Conservation (phyloP, 2,113 vertebrate genomes). For the Brachyhypopomus gauderio region DNA sequence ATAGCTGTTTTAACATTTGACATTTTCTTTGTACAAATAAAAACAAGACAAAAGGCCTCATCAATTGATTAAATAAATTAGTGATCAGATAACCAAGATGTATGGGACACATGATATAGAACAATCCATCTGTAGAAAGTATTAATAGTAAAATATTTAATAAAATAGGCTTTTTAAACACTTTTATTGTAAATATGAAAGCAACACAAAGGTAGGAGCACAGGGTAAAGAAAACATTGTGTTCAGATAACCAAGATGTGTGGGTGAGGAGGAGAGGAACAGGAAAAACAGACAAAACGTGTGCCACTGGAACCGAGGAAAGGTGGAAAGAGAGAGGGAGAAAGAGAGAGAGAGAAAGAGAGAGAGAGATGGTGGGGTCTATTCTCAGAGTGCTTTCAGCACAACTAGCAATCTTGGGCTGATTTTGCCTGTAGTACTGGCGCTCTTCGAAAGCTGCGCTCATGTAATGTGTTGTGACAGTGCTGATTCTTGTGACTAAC, state of each 20-base stretch:
- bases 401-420: slow-evolving; percentile 53
- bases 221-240: not conserved
- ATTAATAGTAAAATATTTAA: slow-evolving; percentile 4
- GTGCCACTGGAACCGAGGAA: slow-evolving; percentile 1
- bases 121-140: not conserved
- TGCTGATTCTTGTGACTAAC: slow-evolving; percentile 77
- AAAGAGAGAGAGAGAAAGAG: slow-evolving; percentile 34
- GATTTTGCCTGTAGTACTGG: slow-evolving; percentile 57
- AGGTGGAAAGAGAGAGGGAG: slow-evolving; percentile 42
- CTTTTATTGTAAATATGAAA: slow-evolving; percentile 16
- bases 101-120: not conserved
- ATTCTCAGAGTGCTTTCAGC: slow-evolving; percentile 63
- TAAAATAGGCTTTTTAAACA: not conserved
- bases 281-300: not conserved
- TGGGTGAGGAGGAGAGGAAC: slow-evolving; percentile 2
- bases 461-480: slow-evolving; percentile 78
- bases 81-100: no score
- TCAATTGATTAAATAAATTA: no score
- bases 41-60: no score
- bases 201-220: not conserved
- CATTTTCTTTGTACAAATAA: no score
- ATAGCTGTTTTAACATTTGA: no score
- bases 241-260: slow-evolving; percentile 11
- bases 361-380: slow-evolving; percentile 52
- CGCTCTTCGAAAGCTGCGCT: slow-evolving; percentile 64